phyloP scores from a whole-genome alignment of 1,140 invertebrate species.

The Hypothenemus hampei region DNA sequence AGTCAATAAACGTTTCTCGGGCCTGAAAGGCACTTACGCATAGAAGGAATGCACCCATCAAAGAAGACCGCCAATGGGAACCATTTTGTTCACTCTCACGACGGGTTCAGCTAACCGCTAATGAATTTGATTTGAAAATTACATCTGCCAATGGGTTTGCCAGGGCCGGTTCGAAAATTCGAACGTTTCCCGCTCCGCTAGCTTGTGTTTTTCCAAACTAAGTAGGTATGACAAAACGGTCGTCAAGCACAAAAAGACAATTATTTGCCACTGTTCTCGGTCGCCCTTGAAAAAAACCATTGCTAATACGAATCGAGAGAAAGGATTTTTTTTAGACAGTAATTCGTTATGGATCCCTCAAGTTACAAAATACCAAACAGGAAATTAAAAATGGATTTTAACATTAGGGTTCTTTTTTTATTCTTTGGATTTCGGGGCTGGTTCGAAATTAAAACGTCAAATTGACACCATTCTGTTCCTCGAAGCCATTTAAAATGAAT shows the following conservation, averaged over 20 bases:
- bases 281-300: slow-evolving; percentile 27
- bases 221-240: slow-evolving; percentile 13
- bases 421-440: not conserved
- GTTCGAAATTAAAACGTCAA: slow-evolving; percentile 11
- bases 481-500: slow-evolving; percentile 31
- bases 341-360: slow-evolving; percentile 25
- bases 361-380: slow-evolving; percentile 19
- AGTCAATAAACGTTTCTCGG: slow-evolving; percentile 24
- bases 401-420: slow-evolving; percentile 4
- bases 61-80: slow-evolving; percentile 37
- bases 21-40: slow-evolving; percentile 35
- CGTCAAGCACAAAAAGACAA: slow-evolving; percentile 19
- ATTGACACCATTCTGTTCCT: slow-evolving; percentile 17
- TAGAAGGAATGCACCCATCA: slow-evolving; percentile 36
- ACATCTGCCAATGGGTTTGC: slow-evolving; percentile 25
- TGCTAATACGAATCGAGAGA: slow-evolving; percentile 21
- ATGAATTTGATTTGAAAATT: slow-evolving; percentile 32
- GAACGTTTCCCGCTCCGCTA: too few relatives aligned
- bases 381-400: slow-evolving; percentile 20
- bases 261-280: slow-evolving; percentile 19
- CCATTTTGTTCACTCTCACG: slow-evolving; percentile 36
- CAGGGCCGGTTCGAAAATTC: slow-evolving; percentile 11
- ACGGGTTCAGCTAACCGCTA: slow-evolving; percentile 28
- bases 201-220: slow-evolving; percentile 3
- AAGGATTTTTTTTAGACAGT: slow-evolving; percentile 25